Evolutionary conservation across 2,797 vertebrate species (phyloP).

Genomic region (Peromyscus attwateri): DNA sequence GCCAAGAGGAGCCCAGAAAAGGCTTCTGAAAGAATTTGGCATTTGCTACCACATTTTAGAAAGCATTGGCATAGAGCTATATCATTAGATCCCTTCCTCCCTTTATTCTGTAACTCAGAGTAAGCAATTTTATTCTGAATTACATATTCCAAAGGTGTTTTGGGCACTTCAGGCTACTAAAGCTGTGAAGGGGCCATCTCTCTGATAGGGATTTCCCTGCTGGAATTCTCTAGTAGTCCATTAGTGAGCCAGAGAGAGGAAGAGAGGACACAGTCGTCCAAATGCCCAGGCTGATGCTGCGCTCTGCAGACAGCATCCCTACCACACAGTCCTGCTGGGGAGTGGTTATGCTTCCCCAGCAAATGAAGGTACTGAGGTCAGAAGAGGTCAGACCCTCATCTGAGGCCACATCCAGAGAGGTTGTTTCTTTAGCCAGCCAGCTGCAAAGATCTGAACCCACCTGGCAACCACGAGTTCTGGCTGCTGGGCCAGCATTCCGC

Average conservation of each 20-base stretch:
- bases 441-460: neutral
- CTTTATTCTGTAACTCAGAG: slow-evolving; percentile 31
- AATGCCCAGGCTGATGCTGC: neutral
- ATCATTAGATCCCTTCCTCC: neutral
- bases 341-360: neutral
- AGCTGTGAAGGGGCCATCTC: neutral
- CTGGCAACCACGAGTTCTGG: neutral
- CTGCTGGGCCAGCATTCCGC: neutral
- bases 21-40: neutral
- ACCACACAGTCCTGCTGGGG: neutral
- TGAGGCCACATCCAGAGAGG: neutral
- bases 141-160: neutral
- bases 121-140: slow-evolving; percentile 32
- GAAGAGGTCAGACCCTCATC: neutral
- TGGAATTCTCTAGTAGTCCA: neutral
- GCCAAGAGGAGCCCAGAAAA: neutral
- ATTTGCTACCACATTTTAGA: neutral
- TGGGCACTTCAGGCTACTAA: neutral
- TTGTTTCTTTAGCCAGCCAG: neutral
- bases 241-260: neutral
- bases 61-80: neutral
- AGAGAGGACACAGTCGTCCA: neutral
- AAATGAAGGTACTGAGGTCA: neutral
- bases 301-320: neutral
- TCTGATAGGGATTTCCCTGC: neutral